A percentile compares a stretch with the other conserved stretches of the same genome.
phyloP scores from a whole-genome alignment of 1,140 invertebrate genomes.

The Matsumurasca onukii region DNA sequence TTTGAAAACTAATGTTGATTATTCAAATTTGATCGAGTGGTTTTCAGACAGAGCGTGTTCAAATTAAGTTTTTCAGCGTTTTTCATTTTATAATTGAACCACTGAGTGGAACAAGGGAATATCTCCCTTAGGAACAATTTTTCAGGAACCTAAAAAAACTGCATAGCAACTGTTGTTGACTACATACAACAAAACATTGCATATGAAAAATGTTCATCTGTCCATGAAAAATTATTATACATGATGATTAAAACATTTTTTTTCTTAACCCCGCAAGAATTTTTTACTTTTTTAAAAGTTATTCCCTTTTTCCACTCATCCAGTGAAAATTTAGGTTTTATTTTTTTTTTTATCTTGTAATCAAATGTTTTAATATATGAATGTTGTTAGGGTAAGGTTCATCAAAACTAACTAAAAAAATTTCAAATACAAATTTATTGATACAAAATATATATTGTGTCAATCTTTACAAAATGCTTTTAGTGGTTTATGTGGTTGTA shows the following conservation, averaged over 20 bases:
- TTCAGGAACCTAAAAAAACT: neutral
- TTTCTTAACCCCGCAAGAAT: neutral
- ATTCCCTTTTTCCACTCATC: neutral
- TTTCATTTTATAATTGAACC: no score
- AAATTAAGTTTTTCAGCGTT: no score
- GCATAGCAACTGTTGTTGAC: neutral
- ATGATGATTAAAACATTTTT: neutral
- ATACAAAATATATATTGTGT: neutral
- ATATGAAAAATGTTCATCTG: neutral
- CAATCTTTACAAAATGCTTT: neutral
- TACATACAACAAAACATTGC: neutral
- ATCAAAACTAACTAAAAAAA: neutral
- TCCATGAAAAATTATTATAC: neutral
- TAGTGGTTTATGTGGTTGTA: neutral
- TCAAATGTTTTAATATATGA: neutral
- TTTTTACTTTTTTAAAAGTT: neutral
- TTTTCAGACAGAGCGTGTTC: no score
- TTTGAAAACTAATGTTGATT: no score
- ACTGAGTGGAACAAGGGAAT: constrained; percentile 6
- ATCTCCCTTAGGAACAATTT: neutral
- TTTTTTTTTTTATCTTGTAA: neutral
- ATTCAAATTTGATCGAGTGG: no score
- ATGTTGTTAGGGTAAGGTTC: neutral
- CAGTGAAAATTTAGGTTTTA: neutral
- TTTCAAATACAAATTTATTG: neutral